These are phyloP conservation scores for Cataglyphis rosenhaueri DNA, from an alignment of 2,888 invertebrate species.

Conservation along the genomic window DNA sequence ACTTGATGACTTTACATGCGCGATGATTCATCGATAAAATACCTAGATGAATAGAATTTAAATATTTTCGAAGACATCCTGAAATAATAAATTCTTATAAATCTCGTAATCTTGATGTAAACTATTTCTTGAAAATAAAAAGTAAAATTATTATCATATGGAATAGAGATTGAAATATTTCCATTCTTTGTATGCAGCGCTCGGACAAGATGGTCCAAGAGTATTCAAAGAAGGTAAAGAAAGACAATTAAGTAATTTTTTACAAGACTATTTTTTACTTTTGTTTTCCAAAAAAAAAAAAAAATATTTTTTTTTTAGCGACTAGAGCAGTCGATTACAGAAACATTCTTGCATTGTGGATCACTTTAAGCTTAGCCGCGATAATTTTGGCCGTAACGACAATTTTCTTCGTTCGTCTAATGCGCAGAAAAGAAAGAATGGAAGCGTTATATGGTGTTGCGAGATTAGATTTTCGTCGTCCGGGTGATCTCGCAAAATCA, in stretches of 20 bases:
- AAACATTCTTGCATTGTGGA: constrained; percentile 77
- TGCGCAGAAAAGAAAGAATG: constrained; percentile 78
- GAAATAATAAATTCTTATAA: constrained; percentile 6
- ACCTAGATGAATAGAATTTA: not conserved
- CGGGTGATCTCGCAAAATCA: constrained; percentile 73
- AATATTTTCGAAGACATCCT: not conserved
- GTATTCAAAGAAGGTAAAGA: constrained; percentile 78
- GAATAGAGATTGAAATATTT: constrained; percentile 38
- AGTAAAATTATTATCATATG: constrained; percentile 2
- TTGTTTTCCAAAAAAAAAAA: constrained; percentile 14
- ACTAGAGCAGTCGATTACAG: constrained; percentile 76
- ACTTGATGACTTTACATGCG: constrained; percentile 49
- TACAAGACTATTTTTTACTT: not conserved
- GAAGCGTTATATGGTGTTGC: constrained; percentile 78
- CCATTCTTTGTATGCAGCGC: constrained; percentile 66
- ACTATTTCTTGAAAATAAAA: not conserved
- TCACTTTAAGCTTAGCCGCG: constrained; percentile 75
- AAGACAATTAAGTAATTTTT: not conserved
- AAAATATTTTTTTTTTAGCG: constrained; percentile 64
- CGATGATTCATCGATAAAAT: constrained; percentile 33
- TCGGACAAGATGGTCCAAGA: constrained; percentile 77
- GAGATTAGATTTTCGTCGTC: constrained; percentile 84
- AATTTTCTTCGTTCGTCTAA: constrained; percentile 76
- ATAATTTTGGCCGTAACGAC: constrained; percentile 74
- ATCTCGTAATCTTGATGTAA: not conserved